Percentiles rank a stretch among this genome's conserved stretches.
These are phyloP conservation scores for Cnemophilus loriae DNA, from an alignment of 2,113 vertebrate genomes.

Conservation along the genomic window DNA sequence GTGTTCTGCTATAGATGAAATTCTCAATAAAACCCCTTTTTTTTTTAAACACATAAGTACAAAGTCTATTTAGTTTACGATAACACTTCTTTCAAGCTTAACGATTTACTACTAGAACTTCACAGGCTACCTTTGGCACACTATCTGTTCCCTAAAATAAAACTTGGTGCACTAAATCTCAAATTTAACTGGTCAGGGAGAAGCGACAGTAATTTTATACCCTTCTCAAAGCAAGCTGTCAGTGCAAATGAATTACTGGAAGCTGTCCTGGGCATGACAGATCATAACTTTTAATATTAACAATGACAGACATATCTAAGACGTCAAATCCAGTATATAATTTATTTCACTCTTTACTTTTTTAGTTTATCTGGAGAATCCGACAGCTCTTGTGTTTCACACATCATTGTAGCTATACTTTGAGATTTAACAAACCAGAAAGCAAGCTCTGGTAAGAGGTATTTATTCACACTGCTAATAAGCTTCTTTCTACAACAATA, in stretches of 20 bases:
- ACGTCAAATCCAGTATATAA: slow-evolving; percentile 13
- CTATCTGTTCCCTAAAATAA: slow-evolving; percentile 43
- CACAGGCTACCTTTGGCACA: slow-evolving; percentile 5
- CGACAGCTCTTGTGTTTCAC: slow-evolving; percentile 25
- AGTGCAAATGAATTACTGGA: slow-evolving; percentile 63
- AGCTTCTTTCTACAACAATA: slow-evolving; percentile 48
- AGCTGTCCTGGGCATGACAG: slow-evolving; percentile 29
- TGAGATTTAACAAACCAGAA: slow-evolving; percentile 34
- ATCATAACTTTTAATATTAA: slow-evolving; percentile 71
- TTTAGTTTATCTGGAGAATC: slow-evolving; percentile 34
- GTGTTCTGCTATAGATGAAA: background rate
- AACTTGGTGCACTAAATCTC: slow-evolving; percentile 58
- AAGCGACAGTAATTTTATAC: slow-evolving; percentile 46
- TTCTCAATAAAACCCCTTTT: background rate
- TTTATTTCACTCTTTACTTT: slow-evolving; percentile 57
- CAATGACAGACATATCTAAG: slow-evolving; percentile 44
- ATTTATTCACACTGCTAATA: slow-evolving; percentile 55
- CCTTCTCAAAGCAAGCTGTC: slow-evolving; percentile 29
- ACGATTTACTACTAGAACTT: slow-evolving; percentile 20
- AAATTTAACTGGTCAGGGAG: slow-evolving; percentile 52
- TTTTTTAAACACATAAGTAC: background rate
- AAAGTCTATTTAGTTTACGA: background rate
- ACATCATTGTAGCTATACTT: slow-evolving; percentile 18
- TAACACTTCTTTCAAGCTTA: background rate
- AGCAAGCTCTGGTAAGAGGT: slow-evolving; percentile 14